Base-by-base conservation (phyloP, 1,140 invertebrate species). In the Euwallacea fornicatus region DNA sequence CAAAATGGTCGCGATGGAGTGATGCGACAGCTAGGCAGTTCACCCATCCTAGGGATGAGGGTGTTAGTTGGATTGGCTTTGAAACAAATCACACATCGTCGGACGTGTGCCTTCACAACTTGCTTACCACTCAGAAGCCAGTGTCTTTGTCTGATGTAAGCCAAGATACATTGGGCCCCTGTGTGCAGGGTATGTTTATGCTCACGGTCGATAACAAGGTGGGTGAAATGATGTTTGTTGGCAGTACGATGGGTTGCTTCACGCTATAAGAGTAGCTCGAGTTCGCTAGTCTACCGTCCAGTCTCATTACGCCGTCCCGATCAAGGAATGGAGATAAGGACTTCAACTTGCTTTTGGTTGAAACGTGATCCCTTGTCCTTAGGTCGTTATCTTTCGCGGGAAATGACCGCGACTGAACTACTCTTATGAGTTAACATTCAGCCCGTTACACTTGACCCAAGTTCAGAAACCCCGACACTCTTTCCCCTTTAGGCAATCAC, bases 291-390 rank as follows among this genome's bases (percentile, higher is more conserved):
- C 83, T 73, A 21, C 83, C 81, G 2, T 82, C 82, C 0, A 84
- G 81, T 7, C 81, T 71, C 42, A 84, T 53, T 9, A 83, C n/a
- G 7, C 77, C 75, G 10, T 78, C 10, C 15, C 78, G 11, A 67
- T 83, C 81, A 10, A 85, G 33, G 66, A 81, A 81, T 11, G 81
- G 82, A 21, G 75, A 77, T 11, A 83, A 72, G 50, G 64, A 42
- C 8, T 33, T 65, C 2, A 73, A 50, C 50, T 64, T 73, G 15
- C 72, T 73, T 9, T 59, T 65, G 7, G 11, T 41, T 7, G 50
- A 47, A 42, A 73, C 13, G 53, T 7, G 7, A 54, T 69, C 61
- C 7, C 58, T 55, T 41, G 0, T 8, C 43, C 61, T 66, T 7
- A 66, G 7, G 9, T 47, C 42, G 53, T 59, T 9, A 16, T 61